These are phyloP conservation scores for Brachyptera putata DNA, from an alignment of 2,888 invertebrate genomes.

Conservation along the genomic window DNA sequence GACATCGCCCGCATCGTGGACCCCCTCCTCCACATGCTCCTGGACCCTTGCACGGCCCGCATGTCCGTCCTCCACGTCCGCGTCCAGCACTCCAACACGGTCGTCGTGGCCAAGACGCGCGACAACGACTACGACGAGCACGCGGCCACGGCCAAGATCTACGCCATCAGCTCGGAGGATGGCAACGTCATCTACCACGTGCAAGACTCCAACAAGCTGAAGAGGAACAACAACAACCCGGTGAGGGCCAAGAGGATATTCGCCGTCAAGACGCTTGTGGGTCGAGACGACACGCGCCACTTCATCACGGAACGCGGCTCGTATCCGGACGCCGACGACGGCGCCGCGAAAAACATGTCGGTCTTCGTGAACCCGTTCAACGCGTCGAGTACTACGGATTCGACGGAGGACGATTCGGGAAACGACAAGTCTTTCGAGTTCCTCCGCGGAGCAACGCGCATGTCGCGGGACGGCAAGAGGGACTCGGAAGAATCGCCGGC, in stretches of 20 bases:
- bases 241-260: conserved; percentile 50
- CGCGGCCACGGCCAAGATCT: conserved; percentile 56
- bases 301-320: conserved; percentile 47
- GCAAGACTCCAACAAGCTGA: conserved; percentile 41
- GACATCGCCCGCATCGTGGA: conserved; percentile 75
- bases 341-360: conserved; percentile 56
- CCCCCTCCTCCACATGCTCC: conserved; percentile 67
- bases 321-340: conserved; percentile 34
- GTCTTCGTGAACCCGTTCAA: conserved; percentile 63
- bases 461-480: not conserved
- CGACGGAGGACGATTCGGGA: conserved; percentile 41
- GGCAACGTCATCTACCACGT: conserved; percentile 69
- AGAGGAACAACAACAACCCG: conserved; percentile 39
- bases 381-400: conserved; percentile 43
- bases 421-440: not conserved
- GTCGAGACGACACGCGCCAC: conserved; percentile 44
- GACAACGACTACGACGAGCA: conserved; percentile 41
- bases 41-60: conserved; percentile 75
- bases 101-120: conserved; percentile 2
- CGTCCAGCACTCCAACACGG: conserved; percentile 44
- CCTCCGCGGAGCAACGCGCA: not conserved
- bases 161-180: conserved; percentile 76
- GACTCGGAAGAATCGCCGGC: not conserved
- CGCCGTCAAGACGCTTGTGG: conserved; percentile 51
- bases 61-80: conserved; percentile 72